phyloP scores from a whole-genome alignment of 2,888 invertebrate genomes.

The Lamellibrachia columna region DNA sequence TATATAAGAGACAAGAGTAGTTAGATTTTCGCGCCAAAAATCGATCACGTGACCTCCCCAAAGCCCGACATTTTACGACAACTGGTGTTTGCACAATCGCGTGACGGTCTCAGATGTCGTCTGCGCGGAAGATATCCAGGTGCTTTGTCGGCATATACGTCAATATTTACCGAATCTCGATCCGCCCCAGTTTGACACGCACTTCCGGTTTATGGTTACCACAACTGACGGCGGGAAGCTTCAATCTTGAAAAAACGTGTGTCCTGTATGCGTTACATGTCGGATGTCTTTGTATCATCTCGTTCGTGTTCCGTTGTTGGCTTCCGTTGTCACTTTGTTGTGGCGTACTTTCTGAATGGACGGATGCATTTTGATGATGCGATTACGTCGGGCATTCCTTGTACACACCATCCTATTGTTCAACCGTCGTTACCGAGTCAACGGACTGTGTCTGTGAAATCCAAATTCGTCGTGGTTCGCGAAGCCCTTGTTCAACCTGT shows the following conservation, averaged over 20 bases:
- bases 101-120: not conserved
- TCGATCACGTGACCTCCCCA: not conserved
- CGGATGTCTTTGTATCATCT: not conserved
- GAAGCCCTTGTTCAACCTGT: not conserved
- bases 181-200: not conserved
- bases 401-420: not conserved
- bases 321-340: not conserved
- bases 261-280: not conserved
- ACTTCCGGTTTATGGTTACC: not conserved
- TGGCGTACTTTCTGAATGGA: not conserved
- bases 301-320: not conserved
- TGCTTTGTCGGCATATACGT: not conserved
- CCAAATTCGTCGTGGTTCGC: not conserved
- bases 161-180: constrained; percentile 3
- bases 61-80: constrained; percentile 6
- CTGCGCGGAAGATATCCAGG: not conserved
- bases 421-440: not conserved
- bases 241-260: not conserved
- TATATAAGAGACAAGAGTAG: not conserved
- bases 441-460: not conserved
- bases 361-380: not conserved
- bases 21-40: not conserved
- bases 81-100: not conserved
- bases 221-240: not conserved
- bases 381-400: not conserved